Evolutionary conservation across 92 coral and sea anemone species (phyloP), one percentile per base, ranked within the genome.

Genomic region (Hydrozoanthus gracilis): DNA sequence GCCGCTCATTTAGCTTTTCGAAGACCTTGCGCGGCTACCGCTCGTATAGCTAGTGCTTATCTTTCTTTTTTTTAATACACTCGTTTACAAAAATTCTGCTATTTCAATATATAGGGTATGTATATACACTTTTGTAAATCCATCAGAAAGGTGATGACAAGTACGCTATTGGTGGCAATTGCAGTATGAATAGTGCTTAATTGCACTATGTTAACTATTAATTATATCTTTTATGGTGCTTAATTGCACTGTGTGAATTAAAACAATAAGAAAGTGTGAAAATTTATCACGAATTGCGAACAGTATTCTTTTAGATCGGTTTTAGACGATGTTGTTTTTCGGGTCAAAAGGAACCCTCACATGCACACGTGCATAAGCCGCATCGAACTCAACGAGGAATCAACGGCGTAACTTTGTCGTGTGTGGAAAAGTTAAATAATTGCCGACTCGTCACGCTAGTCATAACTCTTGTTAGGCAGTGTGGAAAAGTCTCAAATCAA

Each of bases 61-160:
- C 39, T 27, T 27, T 27, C 39, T 27, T 27, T 27, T n/a, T n/a
- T n/a, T n/a, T n/a, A n/a, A n/a, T n/a, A n/a, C n/a, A n/a, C n/a
- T n/a, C n/a, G n/a, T n/a, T 61, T 61, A 20, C 68, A 61, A 61
- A 61, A 61, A 61, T 61, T 61, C 68, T 61, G 68, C 68, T 61
- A 4, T 61, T 61, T 15, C 14, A 61, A 61, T 8, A 61, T 61
- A 61, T 61, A 61, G 14, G 17, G 51, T 44, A 13, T 71, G 35
- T 20, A 71, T 13, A 71, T 3, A 4, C 3, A 1, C 76, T 71
- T 35, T 44, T 71, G 9, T 71, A 13, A 8, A 1, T 71, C 14
- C 50, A 71, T 71, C 76, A 71, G 51, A 71, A 71, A 71, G 76
- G 76, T 71, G 76, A 16, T 71, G 76, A 71, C 76, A 71, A 47